Conservation (phyloP, 1,140 invertebrate genomes). For the Tetramorium parvispinum region DNA sequence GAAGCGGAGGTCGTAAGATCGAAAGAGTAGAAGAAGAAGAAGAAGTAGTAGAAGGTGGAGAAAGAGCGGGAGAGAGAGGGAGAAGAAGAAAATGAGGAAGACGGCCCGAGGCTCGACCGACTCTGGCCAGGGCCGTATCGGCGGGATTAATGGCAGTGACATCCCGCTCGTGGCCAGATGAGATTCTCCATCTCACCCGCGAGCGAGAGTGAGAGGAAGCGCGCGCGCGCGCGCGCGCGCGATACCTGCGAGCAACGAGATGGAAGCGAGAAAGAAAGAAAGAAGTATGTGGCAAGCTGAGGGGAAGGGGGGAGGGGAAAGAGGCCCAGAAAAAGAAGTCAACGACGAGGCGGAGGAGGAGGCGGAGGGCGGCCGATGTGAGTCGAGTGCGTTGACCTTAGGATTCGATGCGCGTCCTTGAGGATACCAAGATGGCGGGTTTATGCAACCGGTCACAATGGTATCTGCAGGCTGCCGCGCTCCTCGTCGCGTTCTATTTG, state of each 20-base stretch:
- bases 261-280: conserved; percentile 50
- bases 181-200: conserved; percentile 68
- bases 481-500: conserved; percentile 76
- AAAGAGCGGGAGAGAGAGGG: conserved; percentile 40
- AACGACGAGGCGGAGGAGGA: conserved; percentile 71
- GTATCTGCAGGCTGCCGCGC: conserved; percentile 72
- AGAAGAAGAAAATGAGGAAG: conserved; percentile 73
- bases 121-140: conserved; percentile 75
- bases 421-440: conserved; percentile 82
- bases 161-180: conserved; percentile 79
- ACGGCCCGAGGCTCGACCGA: conserved; percentile 64
- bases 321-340: conserved; percentile 69
- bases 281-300: neutral
- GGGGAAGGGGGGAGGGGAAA: conserved; percentile 17
- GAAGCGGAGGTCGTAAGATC: conserved; percentile 68
- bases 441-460: conserved; percentile 84
- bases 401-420: conserved; percentile 83
- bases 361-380: conserved; percentile 74
- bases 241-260: conserved; percentile 26
- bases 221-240: conserved; percentile 35
- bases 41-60: conserved; percentile 49
- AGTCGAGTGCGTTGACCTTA: conserved; percentile 82
- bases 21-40: conserved; percentile 55
- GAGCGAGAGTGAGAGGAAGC: conserved; percentile 58
- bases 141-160: conserved; percentile 82